Conservation (phyloP, 2,113 vertebrate genomes). For the Hippopotamus amphibius region DNA sequence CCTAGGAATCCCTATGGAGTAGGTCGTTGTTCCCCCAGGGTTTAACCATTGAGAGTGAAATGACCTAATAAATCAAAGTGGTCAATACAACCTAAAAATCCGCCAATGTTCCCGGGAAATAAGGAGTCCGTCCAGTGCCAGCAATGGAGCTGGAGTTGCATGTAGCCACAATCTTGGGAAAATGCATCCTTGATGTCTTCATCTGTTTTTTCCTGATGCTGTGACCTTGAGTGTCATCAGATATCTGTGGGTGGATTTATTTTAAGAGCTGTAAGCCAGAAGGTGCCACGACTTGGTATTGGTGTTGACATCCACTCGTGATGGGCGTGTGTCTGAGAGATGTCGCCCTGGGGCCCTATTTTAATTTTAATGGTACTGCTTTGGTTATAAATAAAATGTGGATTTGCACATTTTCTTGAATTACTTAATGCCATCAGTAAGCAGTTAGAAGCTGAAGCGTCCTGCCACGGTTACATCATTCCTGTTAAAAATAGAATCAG, state of each 20-base stretch:
- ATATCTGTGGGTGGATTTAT: background rate
- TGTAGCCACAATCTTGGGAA: background rate
- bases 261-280: background rate
- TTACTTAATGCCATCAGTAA: background rate
- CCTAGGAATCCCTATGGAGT: background rate
- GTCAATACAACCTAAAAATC: background rate
- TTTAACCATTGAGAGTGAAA: background rate
- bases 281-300: background rate
- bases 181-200: background rate
- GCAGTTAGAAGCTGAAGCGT: background rate
- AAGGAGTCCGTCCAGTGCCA: background rate
- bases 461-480: background rate
- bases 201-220: background rate
- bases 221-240: background rate
- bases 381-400: background rate
- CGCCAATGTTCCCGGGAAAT: background rate
- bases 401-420: background rate
- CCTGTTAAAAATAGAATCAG: constrained; percentile 44
- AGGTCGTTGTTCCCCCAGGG: background rate
- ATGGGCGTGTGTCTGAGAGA: background rate
- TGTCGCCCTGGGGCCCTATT: background rate
- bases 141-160: background rate
- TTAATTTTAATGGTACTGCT: background rate
- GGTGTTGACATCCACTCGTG: background rate
- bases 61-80: background rate